A percentile compares a stretch with the other conserved stretches of the same genome.
Conservation (phyloP, 1,140 invertebrate genomes). For the Hylyphantes graminicola region DNA sequence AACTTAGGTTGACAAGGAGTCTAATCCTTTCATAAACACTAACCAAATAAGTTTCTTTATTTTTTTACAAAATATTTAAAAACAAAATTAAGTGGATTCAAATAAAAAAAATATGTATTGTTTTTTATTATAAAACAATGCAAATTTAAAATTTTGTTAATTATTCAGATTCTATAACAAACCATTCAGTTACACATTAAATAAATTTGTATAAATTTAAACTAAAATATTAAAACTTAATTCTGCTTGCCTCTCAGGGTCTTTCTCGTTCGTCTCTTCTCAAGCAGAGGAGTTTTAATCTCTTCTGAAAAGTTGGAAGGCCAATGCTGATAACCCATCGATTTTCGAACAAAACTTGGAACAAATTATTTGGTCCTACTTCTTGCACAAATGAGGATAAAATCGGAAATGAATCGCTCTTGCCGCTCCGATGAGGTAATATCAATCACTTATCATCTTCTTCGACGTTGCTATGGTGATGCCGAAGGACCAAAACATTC, state of each 20-base stretch:
- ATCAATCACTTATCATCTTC: not conserved
- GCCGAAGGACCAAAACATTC: constrained; percentile 35
- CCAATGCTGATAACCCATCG: constrained; percentile 55
- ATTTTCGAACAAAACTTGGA: constrained; percentile 47
- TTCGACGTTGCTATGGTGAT: constrained; percentile 7
- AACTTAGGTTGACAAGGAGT: no score
- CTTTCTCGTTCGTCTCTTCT: constrained; percentile 16
- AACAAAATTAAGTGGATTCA: no score
- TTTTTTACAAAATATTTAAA: no score
- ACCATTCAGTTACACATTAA: no score
- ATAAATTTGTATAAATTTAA: no score
- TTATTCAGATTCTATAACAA: no score
- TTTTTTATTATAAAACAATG: no score
- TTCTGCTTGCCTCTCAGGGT: constrained; percentile 32
- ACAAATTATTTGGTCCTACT: constrained; percentile 13
- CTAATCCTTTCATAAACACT: no score
- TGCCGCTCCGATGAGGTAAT: constrained; percentile 15
- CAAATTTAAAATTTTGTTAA: no score
- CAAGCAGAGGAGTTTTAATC: constrained; percentile 46
- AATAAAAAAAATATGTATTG: no score
- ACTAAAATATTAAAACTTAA: no score
- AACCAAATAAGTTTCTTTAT: no score
- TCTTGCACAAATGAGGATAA: not conserved
- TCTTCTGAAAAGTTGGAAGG: constrained; percentile 39
- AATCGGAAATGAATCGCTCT: constrained; percentile 31